These are phyloP conservation scores for Poeciliopsis prolifica DNA, from an alignment of 2,113 vertebrate genomes.

Conservation along the genomic window DNA sequence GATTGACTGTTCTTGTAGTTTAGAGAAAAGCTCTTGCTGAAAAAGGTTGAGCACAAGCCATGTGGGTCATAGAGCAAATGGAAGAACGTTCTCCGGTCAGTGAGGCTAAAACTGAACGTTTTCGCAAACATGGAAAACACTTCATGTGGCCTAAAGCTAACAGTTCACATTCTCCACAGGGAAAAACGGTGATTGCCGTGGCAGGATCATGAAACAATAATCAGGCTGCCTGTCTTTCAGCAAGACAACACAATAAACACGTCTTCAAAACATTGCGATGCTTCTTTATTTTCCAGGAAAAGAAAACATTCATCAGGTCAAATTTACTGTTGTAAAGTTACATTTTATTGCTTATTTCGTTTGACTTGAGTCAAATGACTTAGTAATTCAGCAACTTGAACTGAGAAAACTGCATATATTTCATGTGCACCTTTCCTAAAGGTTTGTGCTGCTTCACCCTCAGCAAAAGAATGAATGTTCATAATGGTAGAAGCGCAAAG, in stretches of 20 bases:
- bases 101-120: no score
- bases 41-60: no score
- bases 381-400: conserved; percentile 3
- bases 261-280: background rate
- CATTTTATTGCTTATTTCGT: background rate
- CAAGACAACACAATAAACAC: background rate
- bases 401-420: conserved; percentile 1
- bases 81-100: no score
- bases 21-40: no score
- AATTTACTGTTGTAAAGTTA: background rate
- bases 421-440: background rate
- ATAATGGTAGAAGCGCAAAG: background rate
- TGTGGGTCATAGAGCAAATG: no score
- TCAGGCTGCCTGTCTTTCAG: no score
- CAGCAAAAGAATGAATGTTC: conserved; percentile 4
- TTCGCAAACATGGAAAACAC: no score
- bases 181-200: no score
- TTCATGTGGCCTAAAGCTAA: no score
- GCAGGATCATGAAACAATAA: no score
- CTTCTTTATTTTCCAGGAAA: background rate
- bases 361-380: background rate
- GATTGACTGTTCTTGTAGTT: no score
- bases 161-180: no score
- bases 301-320: background rate
- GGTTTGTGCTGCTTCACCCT: conserved; percentile 4